Base-by-base conservation (phyloP, 1,140 invertebrate genomes). In the Cardiocondyla obscurior region DNA sequence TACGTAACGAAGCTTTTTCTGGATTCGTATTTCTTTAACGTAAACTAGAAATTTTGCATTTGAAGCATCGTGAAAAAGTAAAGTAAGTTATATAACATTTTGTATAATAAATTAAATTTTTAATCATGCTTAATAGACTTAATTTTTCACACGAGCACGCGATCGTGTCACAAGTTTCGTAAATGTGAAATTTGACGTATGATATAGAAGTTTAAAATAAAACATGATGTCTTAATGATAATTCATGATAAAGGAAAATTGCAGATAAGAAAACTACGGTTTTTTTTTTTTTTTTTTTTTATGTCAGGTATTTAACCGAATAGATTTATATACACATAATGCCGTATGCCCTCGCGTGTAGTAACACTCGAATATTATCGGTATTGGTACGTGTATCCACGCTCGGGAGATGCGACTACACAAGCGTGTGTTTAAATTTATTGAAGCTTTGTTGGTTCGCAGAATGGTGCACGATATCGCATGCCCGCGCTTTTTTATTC, bases 381-480 rank as follows among this genome's bases (percentile, higher is more conserved):
- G 44, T 46, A 76, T 76, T 30, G n/a, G 44, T 76, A 64, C 16
- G 33, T 49, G 16, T 4, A 25, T 8, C 8, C 30, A 2, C 39
- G 42, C 8, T 25, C 25, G 19, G 0, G 57, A 76, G 28, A 51
- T 22, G 58, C 19, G 57, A 33, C 58, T 64, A 49, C 16, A 25
- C 19, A 64, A 28, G 5, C 44, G 30, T 30, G 30, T 14, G 73
- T 76, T 76, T 44, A 49, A 76, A 76, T 76, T 76, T 76, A 76
- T 76, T 25, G 58, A 76, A 76, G 73, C 73, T 76, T 64, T 64
- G 73, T 49, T 64, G 42, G 19, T 58, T 49, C 42, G 28, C 22
- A 44, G 42, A 49, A 76, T 33, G n/a, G 30, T 16, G 22, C 16
- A 28, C 36, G 19, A 1, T 76, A 64, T 76, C 58, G 44, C 19